Conservation (phyloP, 1,140 invertebrate species). For the Atta cephalotes region DNA sequence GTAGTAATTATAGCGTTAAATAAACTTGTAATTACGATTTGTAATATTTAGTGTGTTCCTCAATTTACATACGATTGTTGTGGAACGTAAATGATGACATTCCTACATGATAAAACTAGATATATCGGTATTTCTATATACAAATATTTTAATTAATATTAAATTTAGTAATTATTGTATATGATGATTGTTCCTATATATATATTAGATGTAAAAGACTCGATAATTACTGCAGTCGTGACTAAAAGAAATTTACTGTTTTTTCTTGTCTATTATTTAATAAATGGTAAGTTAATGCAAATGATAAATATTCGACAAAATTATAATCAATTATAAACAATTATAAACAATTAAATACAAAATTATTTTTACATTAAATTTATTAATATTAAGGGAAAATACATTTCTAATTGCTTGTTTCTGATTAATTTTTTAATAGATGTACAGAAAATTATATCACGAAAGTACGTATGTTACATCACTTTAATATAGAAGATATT, state of each 20-base stretch:
- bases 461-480: background rate
- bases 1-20: conserved; percentile 75
- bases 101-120: conserved; percentile 8
- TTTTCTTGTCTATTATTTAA: background rate
- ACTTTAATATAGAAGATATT: background rate
- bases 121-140: conserved; percentile 15
- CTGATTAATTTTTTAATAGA: conserved; percentile 1
- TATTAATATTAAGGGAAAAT: background rate
- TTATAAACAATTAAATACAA: background rate
- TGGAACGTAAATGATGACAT: conserved; percentile 4
- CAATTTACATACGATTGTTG: conserved; percentile 31
- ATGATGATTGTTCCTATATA: background rate
- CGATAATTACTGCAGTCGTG: background rate
- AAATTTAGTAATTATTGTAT: conserved; percentile 1
- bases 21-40: conserved; percentile 79
- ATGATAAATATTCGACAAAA: background rate
- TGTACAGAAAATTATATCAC: background rate
- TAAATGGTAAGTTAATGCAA: background rate
- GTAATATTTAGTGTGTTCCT: conserved; percentile 66
- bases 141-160: conserved; percentile 21
- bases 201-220: background rate
- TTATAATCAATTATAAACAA: too few relatives aligned
- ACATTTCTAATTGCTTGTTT: background rate
- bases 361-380: conserved; percentile 28
- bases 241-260: background rate